phyloP scores from a whole-genome alignment of 2,797 vertebrate genomes.

The Spinus olivaceus region DNA sequence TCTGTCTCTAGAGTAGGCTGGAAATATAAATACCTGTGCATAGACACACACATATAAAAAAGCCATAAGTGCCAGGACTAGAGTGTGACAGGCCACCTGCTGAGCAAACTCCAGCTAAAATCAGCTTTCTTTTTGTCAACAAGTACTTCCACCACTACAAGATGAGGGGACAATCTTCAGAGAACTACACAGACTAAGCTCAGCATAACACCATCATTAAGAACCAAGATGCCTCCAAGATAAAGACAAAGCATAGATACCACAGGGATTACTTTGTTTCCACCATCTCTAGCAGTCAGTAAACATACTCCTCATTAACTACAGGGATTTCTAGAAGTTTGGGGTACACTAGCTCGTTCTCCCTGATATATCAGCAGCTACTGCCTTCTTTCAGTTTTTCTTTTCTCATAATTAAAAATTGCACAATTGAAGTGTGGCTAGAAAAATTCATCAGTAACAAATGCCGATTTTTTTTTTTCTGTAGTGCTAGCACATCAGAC shows the following conservation, averaged over 20 bases:
- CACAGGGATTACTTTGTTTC: background rate
- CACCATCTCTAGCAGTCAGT: background rate
- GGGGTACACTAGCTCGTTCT: background rate
- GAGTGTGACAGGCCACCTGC: background rate
- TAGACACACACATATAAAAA: accelerated
- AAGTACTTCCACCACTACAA: background rate
- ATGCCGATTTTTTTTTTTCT: background rate
- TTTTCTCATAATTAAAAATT: background rate
- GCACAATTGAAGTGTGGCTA: background rate
- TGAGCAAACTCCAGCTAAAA: background rate
- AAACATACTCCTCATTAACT: background rate
- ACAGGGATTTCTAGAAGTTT: background rate
- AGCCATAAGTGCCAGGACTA: accelerated
- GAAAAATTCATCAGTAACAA: background rate
- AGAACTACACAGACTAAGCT: background rate
- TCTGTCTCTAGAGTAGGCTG: background rate
- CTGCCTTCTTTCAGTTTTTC: background rate
- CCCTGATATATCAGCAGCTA: background rate
- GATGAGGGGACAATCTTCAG: background rate
- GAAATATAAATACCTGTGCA: background rate
- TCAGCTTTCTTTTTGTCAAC: background rate
- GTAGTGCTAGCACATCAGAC: background rate
- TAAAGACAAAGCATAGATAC: background rate
- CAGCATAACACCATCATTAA: background rate
- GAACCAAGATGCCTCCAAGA: background rate